Percentiles rank a stretch among this genome's conserved stretches.
Conservation (phyloP, 2,113 vertebrate species). For the Sceloporus tristichus region DNA sequence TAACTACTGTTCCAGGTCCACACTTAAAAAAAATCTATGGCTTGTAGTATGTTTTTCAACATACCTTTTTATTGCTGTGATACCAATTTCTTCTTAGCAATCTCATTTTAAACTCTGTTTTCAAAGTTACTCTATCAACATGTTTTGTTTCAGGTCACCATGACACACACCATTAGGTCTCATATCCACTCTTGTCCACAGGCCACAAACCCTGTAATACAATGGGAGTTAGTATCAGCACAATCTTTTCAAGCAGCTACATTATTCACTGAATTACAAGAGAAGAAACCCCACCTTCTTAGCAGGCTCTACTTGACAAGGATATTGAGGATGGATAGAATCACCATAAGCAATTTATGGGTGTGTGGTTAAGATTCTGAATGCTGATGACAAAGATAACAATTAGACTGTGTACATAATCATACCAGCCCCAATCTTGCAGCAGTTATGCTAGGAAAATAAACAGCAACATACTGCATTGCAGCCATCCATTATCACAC, state of each 20-base stretch:
- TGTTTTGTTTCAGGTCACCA: not conserved
- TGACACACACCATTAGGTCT: not conserved
- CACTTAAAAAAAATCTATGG: not conserved
- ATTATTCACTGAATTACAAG: not conserved
- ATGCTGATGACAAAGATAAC: not conserved
- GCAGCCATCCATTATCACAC: too few relatives aligned
- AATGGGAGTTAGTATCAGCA: not conserved
- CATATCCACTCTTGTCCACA: constrained; percentile 5
- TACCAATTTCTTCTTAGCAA: not conserved
- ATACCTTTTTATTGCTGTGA: not conserved
- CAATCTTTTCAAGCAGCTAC: not conserved
- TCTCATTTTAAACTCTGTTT: not conserved
- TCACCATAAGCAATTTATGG: not conserved
- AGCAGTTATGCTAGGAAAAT: too few relatives aligned
- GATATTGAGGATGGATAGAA: not conserved
- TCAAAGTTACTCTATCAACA: not conserved
- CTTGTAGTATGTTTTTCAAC: not conserved
- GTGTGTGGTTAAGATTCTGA: not conserved
- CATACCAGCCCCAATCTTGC: too few relatives aligned
- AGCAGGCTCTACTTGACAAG: not conserved
- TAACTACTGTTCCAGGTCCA: too few relatives aligned
- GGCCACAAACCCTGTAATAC: not conserved
- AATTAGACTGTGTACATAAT: too few relatives aligned
- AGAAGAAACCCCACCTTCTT: not conserved
- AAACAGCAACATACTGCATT: too few relatives aligned